Evolutionary conservation across 2,888 invertebrate species (phyloP), one percentile per base, ranked within the genome.

Genomic region (Aphidoletes aphidimyza): DNA sequence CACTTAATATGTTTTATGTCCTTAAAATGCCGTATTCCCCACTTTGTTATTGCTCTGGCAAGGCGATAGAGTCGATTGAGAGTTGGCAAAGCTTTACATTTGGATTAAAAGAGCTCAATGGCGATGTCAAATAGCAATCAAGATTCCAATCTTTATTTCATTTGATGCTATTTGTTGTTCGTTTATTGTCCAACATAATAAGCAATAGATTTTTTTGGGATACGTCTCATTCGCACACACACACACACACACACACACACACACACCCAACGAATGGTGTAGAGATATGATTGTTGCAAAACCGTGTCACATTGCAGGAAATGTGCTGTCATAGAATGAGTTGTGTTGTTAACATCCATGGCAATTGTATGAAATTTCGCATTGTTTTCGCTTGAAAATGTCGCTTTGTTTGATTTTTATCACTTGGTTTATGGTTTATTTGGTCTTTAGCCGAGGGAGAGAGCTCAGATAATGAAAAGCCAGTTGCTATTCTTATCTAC

Each of bases 221-320:
- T 14, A 22, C 3, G 3, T 54, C 22, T 54, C 22, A 5, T 2
- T 54, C 54, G n/a, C n/a, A n/a, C n/a, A n/a, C n/a, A n/a, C n/a
- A n/a, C n/a, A n/a, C n/a, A n/a, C n/a, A n/a, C n/a, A n/a, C n/a
- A n/a, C n/a, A n/a, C n/a, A n/a, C n/a, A n/a, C n/a, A n/a, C n/a
- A n/a, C n/a, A n/a, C n/a, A n/a, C n/a, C n/a, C n/a, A n/a, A n/a
- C n/a, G n/a, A n/a, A n/a, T n/a, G n/a, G n/a, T n/a, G 22, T n/a
- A 3, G n/a, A 11, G 3, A 30, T 17, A 54, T 22, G n/a, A 3
- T 34, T 30, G 69, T 69, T 69, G 69, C 69, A 69, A 69, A 69
- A 69, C 69, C 69, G 69, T 69, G 69, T 69, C 69, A 69, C 69
- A 69, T 69, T 69, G 26, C 69, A 69, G 69, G 69, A 69, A 69